Conservation (phyloP, 35 echinoderm and acorn worm species). For the Diadema setosum region DNA sequence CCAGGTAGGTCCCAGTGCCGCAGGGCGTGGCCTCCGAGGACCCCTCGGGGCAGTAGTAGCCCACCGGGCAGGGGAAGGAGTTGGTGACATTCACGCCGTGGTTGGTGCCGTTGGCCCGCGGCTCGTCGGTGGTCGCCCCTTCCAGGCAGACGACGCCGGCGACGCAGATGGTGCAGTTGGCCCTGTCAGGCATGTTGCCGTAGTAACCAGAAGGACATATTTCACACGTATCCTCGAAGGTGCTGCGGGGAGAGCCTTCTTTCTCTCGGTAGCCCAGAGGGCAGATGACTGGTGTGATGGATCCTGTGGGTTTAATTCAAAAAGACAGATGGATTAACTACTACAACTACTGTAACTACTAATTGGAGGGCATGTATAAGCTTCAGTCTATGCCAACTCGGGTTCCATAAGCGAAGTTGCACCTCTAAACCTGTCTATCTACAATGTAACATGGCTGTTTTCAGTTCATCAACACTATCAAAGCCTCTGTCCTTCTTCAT, state of each 20-base stretch:
- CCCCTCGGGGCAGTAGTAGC: conserved; percentile 87
- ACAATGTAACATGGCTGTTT: too few species aligned
- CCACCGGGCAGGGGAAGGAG: conserved; percentile 86
- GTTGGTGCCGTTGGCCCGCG: conserved; percentile 53
- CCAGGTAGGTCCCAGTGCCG: conserved; percentile 49
- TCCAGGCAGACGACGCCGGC: conserved; percentile 91
- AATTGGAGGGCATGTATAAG: too few species aligned
- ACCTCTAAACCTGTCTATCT: too few species aligned
- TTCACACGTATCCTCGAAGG: conserved; percentile 87
- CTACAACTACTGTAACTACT: too few species aligned
- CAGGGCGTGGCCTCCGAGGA: conserved; percentile 57
- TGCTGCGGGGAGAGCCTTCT: conserved; percentile 50
- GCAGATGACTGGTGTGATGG: conserved; percentile 79
- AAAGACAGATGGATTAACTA: too few species aligned
- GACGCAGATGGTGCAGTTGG: conserved; percentile 74
- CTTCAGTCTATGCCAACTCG: too few species aligned
- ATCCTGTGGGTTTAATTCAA: too few species aligned
- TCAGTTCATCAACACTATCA: too few species aligned
- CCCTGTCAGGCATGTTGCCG: conserved; percentile 75
- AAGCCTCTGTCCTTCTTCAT: too few species aligned
- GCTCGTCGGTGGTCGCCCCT: conserved; percentile 76
- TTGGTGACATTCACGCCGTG: conserved; percentile 90
- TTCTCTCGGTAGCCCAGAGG: conserved; percentile 87
- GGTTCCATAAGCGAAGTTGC: too few species aligned
- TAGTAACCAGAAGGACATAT: conserved; percentile 87